These are phyloP conservation scores for Phaedon cochleariae DNA, from an alignment of 2,888 invertebrate genomes.

Conservation along the genomic window DNA sequence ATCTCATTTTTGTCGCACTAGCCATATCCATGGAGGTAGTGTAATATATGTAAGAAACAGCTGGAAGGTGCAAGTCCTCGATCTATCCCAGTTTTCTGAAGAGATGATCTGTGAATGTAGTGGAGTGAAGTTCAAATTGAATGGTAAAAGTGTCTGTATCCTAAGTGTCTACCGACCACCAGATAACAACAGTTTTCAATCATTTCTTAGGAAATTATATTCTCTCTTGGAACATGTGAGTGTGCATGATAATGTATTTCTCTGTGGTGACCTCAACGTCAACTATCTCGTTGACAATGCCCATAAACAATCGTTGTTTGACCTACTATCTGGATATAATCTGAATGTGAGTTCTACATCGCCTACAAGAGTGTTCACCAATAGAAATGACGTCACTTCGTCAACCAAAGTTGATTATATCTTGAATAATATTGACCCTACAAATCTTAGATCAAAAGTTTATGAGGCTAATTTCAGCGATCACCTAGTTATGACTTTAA, in stretches of 20 bases:
- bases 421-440: neutral
- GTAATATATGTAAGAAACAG: neutral
- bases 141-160: constrained; percentile 2
- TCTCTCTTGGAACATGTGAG: neutral
- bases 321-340: neutral
- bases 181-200: neutral
- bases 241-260: neutral
- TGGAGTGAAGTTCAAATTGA: neutral
- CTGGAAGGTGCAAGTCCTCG: neutral
- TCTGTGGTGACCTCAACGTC: constrained; percentile 3
- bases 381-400: neutral
- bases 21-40: constrained; percentile 4
- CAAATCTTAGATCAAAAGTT: neutral
- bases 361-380: neutral
- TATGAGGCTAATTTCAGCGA: neutral
- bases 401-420: constrained; percentile 1
- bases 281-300: neutral
- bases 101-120: constrained; percentile 1
- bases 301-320: neutral
- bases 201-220: neutral
- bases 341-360: neutral
- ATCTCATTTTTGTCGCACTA: constrained; percentile 8
- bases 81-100: neutral
- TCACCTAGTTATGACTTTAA: neutral
- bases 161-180: neutral